Conservation (phyloP, 2,113 vertebrate genomes). For the Corythaeola cristata region DNA sequence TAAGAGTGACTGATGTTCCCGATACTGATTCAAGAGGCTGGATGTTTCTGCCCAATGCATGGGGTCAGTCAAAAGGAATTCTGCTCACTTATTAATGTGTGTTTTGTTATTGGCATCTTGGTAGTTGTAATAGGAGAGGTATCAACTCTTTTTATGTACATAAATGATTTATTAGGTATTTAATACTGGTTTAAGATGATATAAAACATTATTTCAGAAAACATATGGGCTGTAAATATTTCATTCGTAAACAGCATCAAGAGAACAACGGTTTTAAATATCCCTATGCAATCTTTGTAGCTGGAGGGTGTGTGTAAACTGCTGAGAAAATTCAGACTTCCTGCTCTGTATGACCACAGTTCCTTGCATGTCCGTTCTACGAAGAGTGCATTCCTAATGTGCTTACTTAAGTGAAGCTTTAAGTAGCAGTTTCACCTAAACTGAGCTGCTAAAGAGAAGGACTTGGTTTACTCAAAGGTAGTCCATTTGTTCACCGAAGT, state of each 20-base stretch:
- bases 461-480: neutral
- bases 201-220: neutral
- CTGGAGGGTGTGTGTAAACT: neutral
- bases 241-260: neutral
- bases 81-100: neutral
- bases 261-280: neutral
- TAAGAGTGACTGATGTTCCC: neutral
- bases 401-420: neutral
- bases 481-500: neutral
- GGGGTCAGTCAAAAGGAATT: neutral
- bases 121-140: neutral
- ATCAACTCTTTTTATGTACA: neutral
- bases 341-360: neutral
- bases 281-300: neutral
- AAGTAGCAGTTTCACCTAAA: neutral
- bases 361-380: neutral
- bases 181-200: neutral
- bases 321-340: neutral
- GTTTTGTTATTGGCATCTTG: neutral
- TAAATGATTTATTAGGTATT: neutral
- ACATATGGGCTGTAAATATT: neutral
- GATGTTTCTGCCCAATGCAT: neutral
- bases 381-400: neutral
- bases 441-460: neutral
- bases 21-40: neutral